These are phyloP conservation scores for Podargus strigoides DNA, from an alignment of 2,797 vertebrate species.

Conservation along the genomic window DNA sequence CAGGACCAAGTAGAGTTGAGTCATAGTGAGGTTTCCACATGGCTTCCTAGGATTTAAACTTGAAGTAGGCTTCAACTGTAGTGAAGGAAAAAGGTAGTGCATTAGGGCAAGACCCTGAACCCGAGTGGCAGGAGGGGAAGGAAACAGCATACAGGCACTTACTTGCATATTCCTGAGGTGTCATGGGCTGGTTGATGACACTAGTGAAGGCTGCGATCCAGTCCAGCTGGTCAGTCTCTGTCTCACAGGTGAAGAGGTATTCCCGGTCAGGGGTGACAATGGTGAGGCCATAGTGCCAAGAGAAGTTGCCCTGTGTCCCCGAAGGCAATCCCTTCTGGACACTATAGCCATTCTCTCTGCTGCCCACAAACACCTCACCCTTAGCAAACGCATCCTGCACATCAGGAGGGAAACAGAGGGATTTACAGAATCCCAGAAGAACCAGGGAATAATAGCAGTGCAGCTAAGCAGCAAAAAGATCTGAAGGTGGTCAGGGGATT, in stretches of 20 bases:
- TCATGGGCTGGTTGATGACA: conserved; percentile 80
- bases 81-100: neutral
- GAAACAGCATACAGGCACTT: conserved; percentile 27
- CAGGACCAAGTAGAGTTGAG: neutral
- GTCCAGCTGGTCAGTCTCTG: conserved; percentile 81
- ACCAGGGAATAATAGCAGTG: neutral
- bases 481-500: neutral
- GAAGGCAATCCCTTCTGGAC: conserved; percentile 75
- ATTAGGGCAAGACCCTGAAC: neutral
- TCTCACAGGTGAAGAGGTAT: conserved; percentile 90
- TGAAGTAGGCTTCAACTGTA: conserved; percentile 87
- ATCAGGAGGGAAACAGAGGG: neutral
- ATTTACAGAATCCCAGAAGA: neutral
- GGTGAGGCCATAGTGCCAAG: conserved; percentile 85
- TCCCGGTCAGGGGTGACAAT: conserved; percentile 84
- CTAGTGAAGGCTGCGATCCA: conserved; percentile 81
- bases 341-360: conserved; percentile 79
- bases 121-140: neutral
- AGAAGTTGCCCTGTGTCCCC: conserved; percentile 76
- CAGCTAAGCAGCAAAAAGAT: neutral
- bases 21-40: neutral
- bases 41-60: conserved; percentile 75
- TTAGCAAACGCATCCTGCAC: conserved; percentile 89
- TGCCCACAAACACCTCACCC: conserved; percentile 88
- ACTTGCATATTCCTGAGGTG: conserved; percentile 89